A percentile compares a stretch with the other conserved stretches of the same genome.
These are phyloP conservation scores for Lapara coniferarum DNA, from an alignment of 2,888 invertebrate genomes.

Conservation along the genomic window DNA sequence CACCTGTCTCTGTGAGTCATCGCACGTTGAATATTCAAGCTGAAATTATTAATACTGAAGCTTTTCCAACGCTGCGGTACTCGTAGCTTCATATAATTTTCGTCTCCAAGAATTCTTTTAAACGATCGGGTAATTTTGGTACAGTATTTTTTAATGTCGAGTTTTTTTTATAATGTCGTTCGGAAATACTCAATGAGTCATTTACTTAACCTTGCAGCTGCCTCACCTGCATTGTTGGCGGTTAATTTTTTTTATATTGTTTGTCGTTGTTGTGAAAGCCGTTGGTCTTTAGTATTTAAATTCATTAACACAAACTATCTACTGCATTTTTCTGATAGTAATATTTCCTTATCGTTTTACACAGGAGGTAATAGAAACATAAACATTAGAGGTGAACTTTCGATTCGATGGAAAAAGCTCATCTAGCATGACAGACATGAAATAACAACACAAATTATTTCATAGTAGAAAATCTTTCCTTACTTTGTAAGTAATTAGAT, in stretches of 20 bases:
- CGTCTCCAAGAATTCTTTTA: conserved; percentile 3
- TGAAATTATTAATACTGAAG: conserved; percentile 30
- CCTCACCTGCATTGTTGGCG: neutral
- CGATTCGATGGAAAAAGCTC: too few species aligned
- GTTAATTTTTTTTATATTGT: neutral
- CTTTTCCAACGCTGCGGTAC: conserved; percentile 25
- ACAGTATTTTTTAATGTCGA: conserved; percentile 1
- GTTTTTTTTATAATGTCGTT: conserved; percentile 2
- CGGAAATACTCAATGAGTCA: neutral
- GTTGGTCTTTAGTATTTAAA: too few species aligned
- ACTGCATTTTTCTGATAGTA: too few species aligned
- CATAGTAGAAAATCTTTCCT: neutral
- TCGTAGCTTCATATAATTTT: conserved; percentile 16
- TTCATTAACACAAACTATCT: too few species aligned
- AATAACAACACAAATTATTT: neutral
- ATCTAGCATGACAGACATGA: too few species aligned
- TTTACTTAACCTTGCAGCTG: neutral
- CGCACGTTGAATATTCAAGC: conserved; percentile 42
- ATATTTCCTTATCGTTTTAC: too few species aligned
- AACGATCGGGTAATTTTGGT: neutral
- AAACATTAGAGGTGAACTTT: too few species aligned
- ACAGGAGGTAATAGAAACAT: too few species aligned
- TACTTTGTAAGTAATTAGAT: neutral
- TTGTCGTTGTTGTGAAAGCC: neutral
- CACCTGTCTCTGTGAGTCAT: conserved; percentile 54